Base-by-base conservation (phyloP, 2,797 vertebrate genomes). In the Amphiprion clarkii region DNA sequence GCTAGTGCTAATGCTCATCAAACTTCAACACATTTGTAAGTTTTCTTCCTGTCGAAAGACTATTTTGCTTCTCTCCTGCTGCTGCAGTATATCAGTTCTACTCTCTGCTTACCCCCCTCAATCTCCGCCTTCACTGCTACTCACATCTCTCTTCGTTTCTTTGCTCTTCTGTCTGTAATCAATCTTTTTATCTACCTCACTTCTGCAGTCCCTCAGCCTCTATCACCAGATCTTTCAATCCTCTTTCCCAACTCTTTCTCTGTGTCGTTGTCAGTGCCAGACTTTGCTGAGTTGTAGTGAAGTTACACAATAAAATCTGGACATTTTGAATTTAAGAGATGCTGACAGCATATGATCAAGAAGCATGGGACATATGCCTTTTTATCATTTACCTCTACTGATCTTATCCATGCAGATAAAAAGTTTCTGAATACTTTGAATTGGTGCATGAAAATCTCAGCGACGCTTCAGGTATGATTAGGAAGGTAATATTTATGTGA, bases 171-270 rank as follows among this genome's bases (percentile, higher is more conserved):
- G 16, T 78, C 57, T 78, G 62, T 40, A 76, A 57, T 74, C 76
- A 67, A 65, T 87, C 67, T 59, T 36, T 78, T 87, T 48, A 63
- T 71, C 68, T 58, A 56, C 72, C 49, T 79, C 53, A 64, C 52
- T n/a, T 29, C 58, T 67, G 53, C 73, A 44, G 1, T 71, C 82
- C 51, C 63, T 76, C 64, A 44, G 13, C 49, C 29, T 64, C 51
- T 67, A 40, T 72, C 73, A 59, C 40, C 59, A 17, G 58, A 62
- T 78, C 67, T 63, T 53, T 58, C 60, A 66, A 33, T 62, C 53
- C 49, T 67, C 61, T 70, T 27, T 10, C 21, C 61, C 12, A 11
- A 3, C 46, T 67, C 2, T 25, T 14, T 44, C 31, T 13, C 62
- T 52, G 44, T 25, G n/a, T 65, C 72, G 23, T 5, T 75, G 64